Evolutionary conservation across 1,140 invertebrate species (phyloP).

Genomic region (Zophobas morio): DNA sequence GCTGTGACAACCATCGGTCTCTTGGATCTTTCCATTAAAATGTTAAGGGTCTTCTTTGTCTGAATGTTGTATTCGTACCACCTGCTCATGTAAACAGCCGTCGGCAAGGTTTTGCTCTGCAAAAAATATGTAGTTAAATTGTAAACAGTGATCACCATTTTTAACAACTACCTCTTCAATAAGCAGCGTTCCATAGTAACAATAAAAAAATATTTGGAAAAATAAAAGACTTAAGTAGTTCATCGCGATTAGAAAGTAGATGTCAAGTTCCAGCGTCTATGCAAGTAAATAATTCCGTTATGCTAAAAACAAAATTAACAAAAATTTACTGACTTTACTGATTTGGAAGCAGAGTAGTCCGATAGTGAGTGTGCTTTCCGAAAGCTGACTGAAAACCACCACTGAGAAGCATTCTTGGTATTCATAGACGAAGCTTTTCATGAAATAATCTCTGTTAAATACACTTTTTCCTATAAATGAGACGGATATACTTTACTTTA

Average conservation of each 20-base stretch:
- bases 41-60: slow-evolving; percentile 49
- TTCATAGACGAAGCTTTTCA: background rate
- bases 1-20: slow-evolving; percentile 47
- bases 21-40: slow-evolving; percentile 56
- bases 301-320: slow-evolving; percentile 14
- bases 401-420: slow-evolving; percentile 11
- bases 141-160: background rate
- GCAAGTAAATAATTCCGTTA: slow-evolving; percentile 21
- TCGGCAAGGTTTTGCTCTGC: slow-evolving; percentile 49
- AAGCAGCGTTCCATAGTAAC: slow-evolving; percentile 60
- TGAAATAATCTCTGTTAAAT: background rate
- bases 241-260: slow-evolving; percentile 21
- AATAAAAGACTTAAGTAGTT: slow-evolving; percentile 23
- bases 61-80: slow-evolving; percentile 52
- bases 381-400: slow-evolving; percentile 50
- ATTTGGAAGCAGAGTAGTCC: slow-evolving; percentile 61
- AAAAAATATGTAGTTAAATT: slow-evolving; percentile 21
- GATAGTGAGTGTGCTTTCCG: slow-evolving; percentile 60
- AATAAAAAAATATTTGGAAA: slow-evolving; percentile 63
- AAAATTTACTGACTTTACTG: slow-evolving; percentile 5
- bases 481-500: slow-evolving; percentile 56
- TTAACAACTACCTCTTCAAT: slow-evolving; percentile 45
- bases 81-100: slow-evolving; percentile 51
- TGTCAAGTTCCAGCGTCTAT: background rate
- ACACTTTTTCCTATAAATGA: slow-evolving; percentile 53